Percentiles rank a stretch among this genome's conserved stretches.
These are phyloP conservation scores for Phalanger gymnotis DNA, from an alignment of 2,797 vertebrate genomes.

Conservation along the genomic window DNA sequence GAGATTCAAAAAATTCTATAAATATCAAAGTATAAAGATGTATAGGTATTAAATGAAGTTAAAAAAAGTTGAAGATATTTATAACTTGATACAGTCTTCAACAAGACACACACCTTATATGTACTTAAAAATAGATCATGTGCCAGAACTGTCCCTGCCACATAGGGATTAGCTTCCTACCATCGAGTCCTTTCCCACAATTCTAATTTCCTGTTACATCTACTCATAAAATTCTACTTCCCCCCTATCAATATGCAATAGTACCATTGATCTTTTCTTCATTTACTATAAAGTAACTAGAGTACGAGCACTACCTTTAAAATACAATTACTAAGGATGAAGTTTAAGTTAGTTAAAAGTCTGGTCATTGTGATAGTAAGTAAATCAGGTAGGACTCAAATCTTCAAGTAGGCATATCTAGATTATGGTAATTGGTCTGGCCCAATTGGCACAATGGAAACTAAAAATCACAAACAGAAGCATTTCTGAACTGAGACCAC, in stretches of 20 bases:
- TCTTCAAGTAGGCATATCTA: slow-evolving; percentile 47
- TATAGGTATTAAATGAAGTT: slow-evolving; percentile 72
- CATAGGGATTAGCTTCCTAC: slow-evolving; percentile 33
- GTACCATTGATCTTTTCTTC: slow-evolving; percentile 18
- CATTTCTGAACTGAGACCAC: slow-evolving; percentile 48
- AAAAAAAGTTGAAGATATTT: slow-evolving; percentile 57
- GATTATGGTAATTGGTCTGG: slow-evolving; percentile 11
- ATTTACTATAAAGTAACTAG: neutral
- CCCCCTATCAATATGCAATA: slow-evolving; percentile 37
- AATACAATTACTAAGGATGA: slow-evolving; percentile 45
- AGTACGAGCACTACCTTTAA: slow-evolving; percentile 41
- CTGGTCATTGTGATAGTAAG: neutral
- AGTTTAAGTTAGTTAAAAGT: slow-evolving; percentile 20
- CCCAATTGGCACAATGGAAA: neutral
- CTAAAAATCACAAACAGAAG: slow-evolving; percentile 60
- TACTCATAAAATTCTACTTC: neutral
- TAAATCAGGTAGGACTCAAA: neutral
- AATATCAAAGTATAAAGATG: neutral
- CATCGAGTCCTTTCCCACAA: neutral
- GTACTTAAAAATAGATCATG: slow-evolving; percentile 43
- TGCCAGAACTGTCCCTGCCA: neutral
- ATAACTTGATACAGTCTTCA: slow-evolving; percentile 43
- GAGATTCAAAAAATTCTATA: slow-evolving; percentile 49
- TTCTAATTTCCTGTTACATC: neutral
- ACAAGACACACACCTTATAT: slow-evolving; percentile 32